A percentile compares a stretch with the other conserved stretches of the same genome.
phyloP scores from a whole-genome alignment of 2,888 invertebrate species.

The Parnassius smintheus region DNA sequence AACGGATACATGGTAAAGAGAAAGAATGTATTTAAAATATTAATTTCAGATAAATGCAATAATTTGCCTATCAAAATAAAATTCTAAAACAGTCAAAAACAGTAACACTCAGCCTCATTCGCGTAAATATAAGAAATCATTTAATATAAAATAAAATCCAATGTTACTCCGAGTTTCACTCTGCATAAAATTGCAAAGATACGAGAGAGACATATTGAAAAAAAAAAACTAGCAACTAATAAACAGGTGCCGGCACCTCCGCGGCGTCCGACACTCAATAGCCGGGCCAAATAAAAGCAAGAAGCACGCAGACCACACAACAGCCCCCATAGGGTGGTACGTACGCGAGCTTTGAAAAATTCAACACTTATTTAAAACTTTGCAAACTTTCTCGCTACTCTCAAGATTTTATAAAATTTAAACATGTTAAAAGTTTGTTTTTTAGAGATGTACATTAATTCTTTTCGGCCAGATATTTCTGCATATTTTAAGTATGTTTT shows the following conservation, averaged over 20 bases:
- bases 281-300: not conserved
- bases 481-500: too few species aligned
- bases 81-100: too few species aligned
- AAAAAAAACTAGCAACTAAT: not conserved
- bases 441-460: not conserved
- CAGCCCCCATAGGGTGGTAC: not conserved
- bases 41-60: too few species aligned
- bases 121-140: too few species aligned
- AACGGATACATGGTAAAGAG: too few species aligned
- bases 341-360: constrained; percentile 15
- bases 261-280: not conserved
- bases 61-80: too few species aligned
- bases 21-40: too few species aligned
- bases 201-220: not conserved
- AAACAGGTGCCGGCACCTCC: not conserved
- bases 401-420: constrained; percentile 16
- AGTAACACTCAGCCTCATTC: too few species aligned
- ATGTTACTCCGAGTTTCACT: too few species aligned
- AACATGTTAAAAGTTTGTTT: constrained; percentile 1
- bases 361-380: constrained; percentile 18
- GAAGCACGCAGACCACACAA: constrained; percentile 3
- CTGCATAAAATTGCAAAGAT: not conserved
- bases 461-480: too few species aligned
- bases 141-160: too few species aligned
- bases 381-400: not conserved